Base-by-base conservation (phyloP, 2,888 invertebrate species). In the Pandemis cinnamomeana region DNA sequence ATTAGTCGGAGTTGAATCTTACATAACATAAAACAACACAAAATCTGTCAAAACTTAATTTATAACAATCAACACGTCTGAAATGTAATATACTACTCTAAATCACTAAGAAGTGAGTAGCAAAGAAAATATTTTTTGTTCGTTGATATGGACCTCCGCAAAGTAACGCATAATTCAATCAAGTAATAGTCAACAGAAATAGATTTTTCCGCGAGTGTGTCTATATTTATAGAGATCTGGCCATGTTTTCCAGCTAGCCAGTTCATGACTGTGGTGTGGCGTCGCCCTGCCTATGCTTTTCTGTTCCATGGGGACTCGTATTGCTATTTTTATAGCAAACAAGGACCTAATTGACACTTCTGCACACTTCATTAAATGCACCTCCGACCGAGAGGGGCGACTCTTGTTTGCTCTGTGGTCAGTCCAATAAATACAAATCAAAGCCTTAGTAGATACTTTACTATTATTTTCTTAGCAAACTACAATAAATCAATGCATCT, bases 321-420 rank as follows among this genome's bases (percentile, higher is more conserved):
- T 72, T 61, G 72, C 80, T 83, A 84, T 84, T 85, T 86, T 87
- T 87, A 86, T 83, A 81, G 81, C 79, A 82, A 80, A 81, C 80
- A 79, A 81, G 80, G 77, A 75, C 84, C 81, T 86, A 86, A 87
- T 87, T 86, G 86, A 83, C 86, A 86, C 84, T 85, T 86, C 79
- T 82, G 85, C 84, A 84, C 85, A 84, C 84, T 86, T 84, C 86
- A 86, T 86, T 86, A 85, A 81, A 77, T 81, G 80, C 80, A 78
- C 76, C 81, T 76, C 75, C 78, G 78, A 78, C 79, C 78, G 78
- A 75, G 81, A 78, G 80, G 80, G 80, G 70, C 62, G 70, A 13
- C 48, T 53, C 51, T 67, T 67, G 61, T 71, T 71, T 74, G 46
- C 44, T 55, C 36, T 44, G 42, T 44, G 58, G 53, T 53, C 13